Percentiles rank a stretch among this genome's conserved stretches.
Conservation (phyloP, 2,888 invertebrate genomes). For the Eudemis profundana region DNA sequence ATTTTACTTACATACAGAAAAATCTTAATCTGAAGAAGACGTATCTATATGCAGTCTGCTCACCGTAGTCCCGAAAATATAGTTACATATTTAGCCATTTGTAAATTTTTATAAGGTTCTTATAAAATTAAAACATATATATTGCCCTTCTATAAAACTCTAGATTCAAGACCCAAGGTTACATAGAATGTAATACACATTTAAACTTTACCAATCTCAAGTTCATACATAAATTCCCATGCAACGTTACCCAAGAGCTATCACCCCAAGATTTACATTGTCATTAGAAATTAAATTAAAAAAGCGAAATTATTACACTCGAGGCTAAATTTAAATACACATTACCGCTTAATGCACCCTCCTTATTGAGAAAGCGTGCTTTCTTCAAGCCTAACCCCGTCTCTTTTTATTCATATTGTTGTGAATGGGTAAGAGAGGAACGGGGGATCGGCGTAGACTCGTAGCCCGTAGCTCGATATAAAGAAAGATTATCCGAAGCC, state of each 20-base stretch:
- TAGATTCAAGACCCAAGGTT: background rate
- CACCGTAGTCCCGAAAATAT: too few species aligned
- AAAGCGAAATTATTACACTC: constrained; percentile 83
- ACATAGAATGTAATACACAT: background rate
- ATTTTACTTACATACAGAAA: background rate
- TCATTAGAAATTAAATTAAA: constrained; percentile 84
- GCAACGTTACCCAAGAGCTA: constrained; percentile 63
- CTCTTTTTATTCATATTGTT: constrained; percentile 54
- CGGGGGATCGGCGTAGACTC: constrained; percentile 59
- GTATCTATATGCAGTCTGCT: too few species aligned
- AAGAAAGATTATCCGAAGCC: constrained; percentile 86
- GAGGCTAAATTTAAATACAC: constrained; percentile 84
- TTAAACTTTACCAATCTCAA: constrained; percentile 8
- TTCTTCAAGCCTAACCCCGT: constrained; percentile 66
- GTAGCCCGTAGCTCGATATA: constrained; percentile 77
- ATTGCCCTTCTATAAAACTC: background rate
- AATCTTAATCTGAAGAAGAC: too few species aligned
- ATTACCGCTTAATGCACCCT: constrained; percentile 77
- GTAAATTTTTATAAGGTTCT: too few species aligned
- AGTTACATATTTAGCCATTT: too few species aligned
- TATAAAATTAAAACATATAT: background rate
- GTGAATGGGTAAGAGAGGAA: constrained; percentile 58
- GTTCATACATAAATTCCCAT: constrained; percentile 40
- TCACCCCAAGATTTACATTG: constrained; percentile 68
- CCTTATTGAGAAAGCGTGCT: constrained; percentile 81